Base-by-base conservation (phyloP, 1,140 invertebrate genomes). In the Lamellibrachia luymesi region DNA sequence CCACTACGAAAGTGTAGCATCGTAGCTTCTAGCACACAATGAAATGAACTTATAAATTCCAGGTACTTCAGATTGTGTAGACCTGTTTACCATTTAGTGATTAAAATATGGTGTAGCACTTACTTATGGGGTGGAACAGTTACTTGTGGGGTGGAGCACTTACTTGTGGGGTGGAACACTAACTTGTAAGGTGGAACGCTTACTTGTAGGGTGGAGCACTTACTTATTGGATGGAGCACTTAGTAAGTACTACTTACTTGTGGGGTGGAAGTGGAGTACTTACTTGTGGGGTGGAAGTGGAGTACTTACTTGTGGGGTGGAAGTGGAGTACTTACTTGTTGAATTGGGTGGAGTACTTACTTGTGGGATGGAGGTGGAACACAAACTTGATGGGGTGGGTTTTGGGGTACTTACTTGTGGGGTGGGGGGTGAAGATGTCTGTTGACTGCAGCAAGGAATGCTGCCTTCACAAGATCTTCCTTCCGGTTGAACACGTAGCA, bases 391-490 rank as follows among this genome's bases (percentile, higher is more conserved):
- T 80, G 7, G 64, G 4, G 27, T 92, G 51, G 38, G 38, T 38
- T 38, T 38, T 38, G 10, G 25, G 49, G 49, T 50, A 91, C 91
- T 93, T 95, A 96, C 96, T 96, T 96, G 93, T 95, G 94, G 50
- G 96, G 95, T 27, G 95, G 95, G 52, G 95, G 96, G 93, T 96
- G 95, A 10, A 95, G 92, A 93, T 95, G 95, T 93, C 94, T 95
- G 92, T 96, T 95, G 50, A 96, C 90, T 64, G 95, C 95, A 94
- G 95, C 95, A 10, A 95, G 93, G 93, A 96, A 95, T 91, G 95
- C 95, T 93, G 95, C 94, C 90, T 95, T 93, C 6, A 95, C 92
- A 92, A 95, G 94, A 94, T 96, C 96, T 51, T 93, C 94, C 90
- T 94, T 95, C 50, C 95, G 93, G 50, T 94, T 95, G 94, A 96